Evolutionary conservation across 1,140 invertebrate genomes (phyloP), one percentile per base, ranked within the genome.

Genomic region (Solenopsis invicta): DNA sequence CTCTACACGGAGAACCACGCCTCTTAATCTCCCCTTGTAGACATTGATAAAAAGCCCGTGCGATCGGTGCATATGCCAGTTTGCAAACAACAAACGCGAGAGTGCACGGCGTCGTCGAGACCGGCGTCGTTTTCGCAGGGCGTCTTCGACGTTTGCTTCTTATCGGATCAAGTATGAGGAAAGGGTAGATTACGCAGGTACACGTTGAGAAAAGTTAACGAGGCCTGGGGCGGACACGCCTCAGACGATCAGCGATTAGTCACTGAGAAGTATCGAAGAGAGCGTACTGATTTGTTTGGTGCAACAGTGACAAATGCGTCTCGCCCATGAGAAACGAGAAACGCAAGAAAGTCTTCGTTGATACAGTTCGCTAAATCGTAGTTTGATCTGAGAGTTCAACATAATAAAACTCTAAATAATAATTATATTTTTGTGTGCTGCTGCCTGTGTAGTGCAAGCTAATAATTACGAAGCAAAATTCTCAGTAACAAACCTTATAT

Each of bases 241-340:
- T 87, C 74, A 18, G 29, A 52, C 76, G 76, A 80, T 66, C 76
- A 45, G 4, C 87, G 87, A 89, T 89, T 89, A 89, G 88, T 89
- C 88, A 89, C 82, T 74, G 52, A 29, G 52, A 88, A 86, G 81
- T 72, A 80, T 66, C 81, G 69, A 89, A 5, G 61, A 52, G 76
- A 18, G 16, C 62, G 50, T 66, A 86, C 62, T 74, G 78, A 89
- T 89, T 78, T 66, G n/a, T 62, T 72, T 54, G 72, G 52, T 71
- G 77, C 54, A 89, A 87, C 72, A 82, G 52, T 87, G 87, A 89
- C 59, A 87, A 90, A 89, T 61, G 89, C 71, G 37, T 24, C 34
- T 87, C 50, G 45, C 13, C 41, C 52, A 59, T 59, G 64, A 56
- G 37, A 82, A 59, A 71, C 37, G 50, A 45, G 41, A 52, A 45